phyloP scores from a whole-genome alignment of 2,888 invertebrate genomes.

The Himalopsyche anomala region DNA sequence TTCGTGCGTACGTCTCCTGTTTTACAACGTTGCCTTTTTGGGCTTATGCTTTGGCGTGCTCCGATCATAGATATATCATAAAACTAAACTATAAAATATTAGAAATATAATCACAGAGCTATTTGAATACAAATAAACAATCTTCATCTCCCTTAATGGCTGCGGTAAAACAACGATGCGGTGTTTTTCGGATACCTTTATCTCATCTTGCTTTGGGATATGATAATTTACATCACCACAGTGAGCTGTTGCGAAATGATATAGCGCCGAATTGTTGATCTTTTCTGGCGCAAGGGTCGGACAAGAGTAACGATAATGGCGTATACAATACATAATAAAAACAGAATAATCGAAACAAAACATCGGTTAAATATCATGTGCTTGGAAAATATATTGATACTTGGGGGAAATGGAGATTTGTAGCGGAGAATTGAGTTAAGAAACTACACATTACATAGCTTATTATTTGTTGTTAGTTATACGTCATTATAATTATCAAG shows the following conservation, averaged over 20 bases:
- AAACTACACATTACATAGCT: too few relatives aligned
- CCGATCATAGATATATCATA: too few relatives aligned
- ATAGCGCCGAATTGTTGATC: slow-evolving; percentile 36
- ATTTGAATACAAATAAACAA: too few relatives aligned
- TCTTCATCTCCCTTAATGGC: neutral
- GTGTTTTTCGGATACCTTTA: slow-evolving; percentile 29
- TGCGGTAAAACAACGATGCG: slow-evolving; percentile 27
- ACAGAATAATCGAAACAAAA: slow-evolving; percentile 43
- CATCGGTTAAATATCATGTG: slow-evolving; percentile 37
- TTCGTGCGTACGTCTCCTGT: too few relatives aligned
- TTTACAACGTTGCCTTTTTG: too few relatives aligned
- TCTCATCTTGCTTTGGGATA: slow-evolving; percentile 24
- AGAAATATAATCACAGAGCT: too few relatives aligned
- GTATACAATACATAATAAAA: slow-evolving; percentile 36
- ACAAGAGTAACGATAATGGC: slow-evolving; percentile 50
- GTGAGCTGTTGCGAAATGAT: slow-evolving; percentile 32
- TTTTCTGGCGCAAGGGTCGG: slow-evolving; percentile 41
- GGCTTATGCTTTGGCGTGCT: too few relatives aligned
- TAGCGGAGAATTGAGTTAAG: too few relatives aligned
- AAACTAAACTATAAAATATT: too few relatives aligned
- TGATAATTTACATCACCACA: slow-evolving; percentile 30
- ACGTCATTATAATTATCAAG: too few relatives aligned
- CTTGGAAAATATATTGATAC: neutral
- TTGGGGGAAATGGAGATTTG: too few relatives aligned
- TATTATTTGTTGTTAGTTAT: too few relatives aligned